A percentile compares a stretch with the other conserved stretches of the same genome.
Conservation (phyloP, 2,888 invertebrate genomes). For the Smittia sp. region DNA sequence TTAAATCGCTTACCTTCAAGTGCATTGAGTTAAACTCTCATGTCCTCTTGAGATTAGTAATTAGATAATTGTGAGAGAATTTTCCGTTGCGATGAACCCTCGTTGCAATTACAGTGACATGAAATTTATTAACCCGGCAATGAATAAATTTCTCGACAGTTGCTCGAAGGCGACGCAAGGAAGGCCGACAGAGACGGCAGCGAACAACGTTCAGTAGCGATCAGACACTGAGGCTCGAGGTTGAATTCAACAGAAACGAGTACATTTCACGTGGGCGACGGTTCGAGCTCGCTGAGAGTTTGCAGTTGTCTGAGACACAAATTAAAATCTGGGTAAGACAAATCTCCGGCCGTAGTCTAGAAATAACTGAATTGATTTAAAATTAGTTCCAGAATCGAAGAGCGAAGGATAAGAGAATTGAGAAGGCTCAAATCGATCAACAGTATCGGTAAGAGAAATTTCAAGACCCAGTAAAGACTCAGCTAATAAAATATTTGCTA, state of each 20-base stretch:
- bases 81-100: conserved; percentile 1
- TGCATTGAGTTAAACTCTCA: background rate
- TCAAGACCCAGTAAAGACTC: background rate
- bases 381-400: conserved; percentile 80
- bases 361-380: conserved; percentile 47
- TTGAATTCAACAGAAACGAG: conserved; percentile 88
- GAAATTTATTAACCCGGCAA: background rate
- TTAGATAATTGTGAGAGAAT: conserved; percentile 23
- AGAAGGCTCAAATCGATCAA: conserved; percentile 92
- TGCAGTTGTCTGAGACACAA: conserved; percentile 72
- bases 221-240: conserved; percentile 84
- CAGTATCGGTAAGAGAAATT: conserved; percentile 72
- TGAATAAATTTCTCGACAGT: conserved; percentile 57
- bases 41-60: background rate
- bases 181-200: conserved; percentile 82
- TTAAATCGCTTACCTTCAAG: background rate
- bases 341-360: conserved; percentile 57
- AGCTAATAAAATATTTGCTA: background rate
- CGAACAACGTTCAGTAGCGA: conserved; percentile 93
- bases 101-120: background rate
- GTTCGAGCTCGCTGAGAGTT: conserved; percentile 71
- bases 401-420: conserved; percentile 93
- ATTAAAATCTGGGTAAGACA: conserved; percentile 69
- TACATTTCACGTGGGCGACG: conserved; percentile 85
- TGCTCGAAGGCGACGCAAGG: conserved; percentile 79